A percentile compares a stretch with the other conserved stretches of the same genome.
Conservation (phyloP, 2,888 invertebrate genomes). For the Poecilobothrus nobilitatus region DNA sequence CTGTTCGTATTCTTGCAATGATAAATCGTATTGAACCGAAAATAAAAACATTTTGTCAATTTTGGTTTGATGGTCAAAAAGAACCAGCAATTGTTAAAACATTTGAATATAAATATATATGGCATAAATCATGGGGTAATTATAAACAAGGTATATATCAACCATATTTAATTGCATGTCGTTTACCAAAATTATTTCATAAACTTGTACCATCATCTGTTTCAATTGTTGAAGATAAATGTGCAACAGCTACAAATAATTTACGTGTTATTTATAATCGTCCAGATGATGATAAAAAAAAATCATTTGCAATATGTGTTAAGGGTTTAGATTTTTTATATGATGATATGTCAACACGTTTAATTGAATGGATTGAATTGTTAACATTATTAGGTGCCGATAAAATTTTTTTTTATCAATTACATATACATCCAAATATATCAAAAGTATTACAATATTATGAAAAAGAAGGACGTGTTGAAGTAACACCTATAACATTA, state of each 20-base stretch:
- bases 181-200: conserved; percentile 67
- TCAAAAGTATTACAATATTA: conserved; percentile 66
- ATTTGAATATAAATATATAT: conserved; percentile 86
- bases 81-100: conserved; percentile 74
- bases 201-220: conserved; percentile 71
- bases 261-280: conserved; percentile 72
- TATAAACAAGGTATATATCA: conserved; percentile 85
- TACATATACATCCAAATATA: conserved; percentile 87
- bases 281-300: conserved; percentile 54
- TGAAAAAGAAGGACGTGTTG: conserved; percentile 55
- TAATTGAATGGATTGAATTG: conserved; percentile 92
- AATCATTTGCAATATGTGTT: conserved; percentile 85
- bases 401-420: conserved; percentile 83
- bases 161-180: conserved; percentile 83
- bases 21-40: conserved; percentile 82
- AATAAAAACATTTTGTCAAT: conserved; percentile 73
- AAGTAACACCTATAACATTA: conserved; percentile 71
- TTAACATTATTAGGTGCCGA: conserved; percentile 79
- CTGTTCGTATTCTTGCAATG: conserved; percentile 77
- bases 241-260: conserved; percentile 79
- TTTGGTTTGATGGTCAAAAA: conserved; percentile 79
- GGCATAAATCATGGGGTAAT: conserved; percentile 92
- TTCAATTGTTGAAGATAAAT: conserved; percentile 74
- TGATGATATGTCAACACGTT: conserved; percentile 78
- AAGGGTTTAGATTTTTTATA: conserved; percentile 89